Percentiles rank a stretch among this genome's conserved stretches.
Evolutionary conservation across 1,140 invertebrate genomes (phyloP).

Genomic region (Lepidurus arcticus): DNA sequence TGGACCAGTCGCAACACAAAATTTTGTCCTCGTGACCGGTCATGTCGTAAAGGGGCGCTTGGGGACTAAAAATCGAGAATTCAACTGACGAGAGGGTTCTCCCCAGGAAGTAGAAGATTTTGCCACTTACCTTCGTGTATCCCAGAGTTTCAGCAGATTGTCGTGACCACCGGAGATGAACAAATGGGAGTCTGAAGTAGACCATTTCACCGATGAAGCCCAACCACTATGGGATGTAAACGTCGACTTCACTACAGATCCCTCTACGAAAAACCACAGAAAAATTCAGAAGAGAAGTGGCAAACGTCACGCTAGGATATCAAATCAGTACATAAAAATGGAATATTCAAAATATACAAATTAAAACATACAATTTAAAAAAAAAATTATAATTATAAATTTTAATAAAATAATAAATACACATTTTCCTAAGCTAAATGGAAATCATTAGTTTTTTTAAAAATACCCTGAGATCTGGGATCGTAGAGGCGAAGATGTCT

Average conservation of each 20-base stretch:
- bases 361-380: constrained; percentile 26
- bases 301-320: neutral
- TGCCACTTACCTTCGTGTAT: constrained; percentile 68
- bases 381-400: neutral
- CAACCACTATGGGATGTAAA: constrained; percentile 87
- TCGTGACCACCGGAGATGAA: constrained; percentile 94
- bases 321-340: neutral
- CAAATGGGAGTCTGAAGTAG: constrained; percentile 68
- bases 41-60: constrained; percentile 86
- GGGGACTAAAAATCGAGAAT: constrained; percentile 61
- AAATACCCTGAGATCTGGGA: constrained; percentile 72
- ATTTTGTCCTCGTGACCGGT: constrained; percentile 92
- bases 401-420: neutral
- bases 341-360: constrained; percentile 11
- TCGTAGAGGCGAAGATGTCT: constrained; percentile 85
- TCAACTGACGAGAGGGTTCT: constrained; percentile 23
- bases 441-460: neutral
- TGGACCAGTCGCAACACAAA: constrained; percentile 87
- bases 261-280: constrained; percentile 57
- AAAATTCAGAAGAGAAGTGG: constrained; percentile 32
- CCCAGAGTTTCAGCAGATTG: constrained; percentile 88
- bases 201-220: constrained; percentile 88
- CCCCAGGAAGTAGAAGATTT: constrained; percentile 34
- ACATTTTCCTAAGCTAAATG: constrained; percentile 31
- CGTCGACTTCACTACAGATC: constrained; percentile 74